phyloP scores from a whole-genome alignment of 64 coral and sea anemone species.

The Stichodactyla helianthus region DNA sequence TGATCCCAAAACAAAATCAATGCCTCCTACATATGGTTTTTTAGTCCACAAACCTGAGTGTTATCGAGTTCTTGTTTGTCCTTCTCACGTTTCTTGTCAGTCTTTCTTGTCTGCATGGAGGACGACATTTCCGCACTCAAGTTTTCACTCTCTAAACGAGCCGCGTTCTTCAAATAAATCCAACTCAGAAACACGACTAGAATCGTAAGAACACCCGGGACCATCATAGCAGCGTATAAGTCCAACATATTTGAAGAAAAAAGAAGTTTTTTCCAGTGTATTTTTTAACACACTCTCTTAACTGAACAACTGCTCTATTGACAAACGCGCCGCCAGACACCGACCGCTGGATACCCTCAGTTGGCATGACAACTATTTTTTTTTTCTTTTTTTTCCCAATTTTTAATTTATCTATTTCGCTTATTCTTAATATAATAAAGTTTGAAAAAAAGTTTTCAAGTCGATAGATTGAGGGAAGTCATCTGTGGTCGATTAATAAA shows the following conservation, averaged over 20 bases:
- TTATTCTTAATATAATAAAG: no score
- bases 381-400: no score
- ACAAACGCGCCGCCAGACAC: not conserved
- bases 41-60: not conserved
- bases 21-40: not conserved
- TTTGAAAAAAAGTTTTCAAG: no score
- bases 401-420: no score
- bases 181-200: slow-evolving; percentile 20
- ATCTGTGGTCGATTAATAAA: no score
- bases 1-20: not conserved
- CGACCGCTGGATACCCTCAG: not conserved
- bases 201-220: slow-evolving; percentile 25
- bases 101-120: not conserved
- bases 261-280: not conserved
- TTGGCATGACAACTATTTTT: not conserved
- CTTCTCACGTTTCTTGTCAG: not conserved
- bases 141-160: not conserved
- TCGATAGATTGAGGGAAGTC: no score
- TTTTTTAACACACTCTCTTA: not conserved
- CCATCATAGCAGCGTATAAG: not conserved
- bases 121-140: not conserved
- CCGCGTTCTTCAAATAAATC: not conserved
- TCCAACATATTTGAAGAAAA: not conserved
- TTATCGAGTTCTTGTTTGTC: not conserved
- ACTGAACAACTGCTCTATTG: not conserved